Evolutionary conservation across 1,140 invertebrate genomes (phyloP).

Genomic region (Aplysia californica): DNA sequence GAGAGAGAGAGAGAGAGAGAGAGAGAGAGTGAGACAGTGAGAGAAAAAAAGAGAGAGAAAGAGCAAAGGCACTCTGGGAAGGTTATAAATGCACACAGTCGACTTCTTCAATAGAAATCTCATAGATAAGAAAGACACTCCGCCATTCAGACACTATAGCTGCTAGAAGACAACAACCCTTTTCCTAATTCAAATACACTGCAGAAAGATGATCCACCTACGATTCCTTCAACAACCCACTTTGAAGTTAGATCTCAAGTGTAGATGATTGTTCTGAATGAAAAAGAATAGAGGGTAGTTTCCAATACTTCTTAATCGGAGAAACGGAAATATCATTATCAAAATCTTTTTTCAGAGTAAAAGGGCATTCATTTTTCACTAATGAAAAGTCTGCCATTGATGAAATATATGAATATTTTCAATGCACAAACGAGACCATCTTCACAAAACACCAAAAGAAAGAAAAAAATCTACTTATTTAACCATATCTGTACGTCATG

Average conservation of each 20-base stretch:
- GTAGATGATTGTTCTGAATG: too few species aligned
- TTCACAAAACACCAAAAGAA: too few species aligned
- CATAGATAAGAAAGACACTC: background rate
- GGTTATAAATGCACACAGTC: background rate
- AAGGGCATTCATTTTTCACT: too few species aligned
- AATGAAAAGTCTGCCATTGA: too few species aligned
- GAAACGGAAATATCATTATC: too few species aligned
- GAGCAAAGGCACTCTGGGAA: background rate
- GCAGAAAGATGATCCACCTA: background rate
- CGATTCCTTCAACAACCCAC: background rate
- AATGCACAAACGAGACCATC: too few species aligned
- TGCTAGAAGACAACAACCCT: background rate
- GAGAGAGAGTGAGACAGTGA: conserved; percentile 16
- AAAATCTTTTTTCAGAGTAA: too few species aligned
- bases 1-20: background rate
- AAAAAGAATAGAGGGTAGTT: too few species aligned
- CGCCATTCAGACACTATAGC: background rate
- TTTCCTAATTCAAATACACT: background rate
- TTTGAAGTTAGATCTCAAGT: background rate
- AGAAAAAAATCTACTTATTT: too few species aligned
- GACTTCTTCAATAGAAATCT: background rate
- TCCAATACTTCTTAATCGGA: too few species aligned
- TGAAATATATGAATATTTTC: too few species aligned
- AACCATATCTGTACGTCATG: too few species aligned
- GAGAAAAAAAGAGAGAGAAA: conserved; percentile 5